phyloP scores from a whole-genome alignment of 2,797 vertebrate genomes.

The Myotis myotis region DNA sequence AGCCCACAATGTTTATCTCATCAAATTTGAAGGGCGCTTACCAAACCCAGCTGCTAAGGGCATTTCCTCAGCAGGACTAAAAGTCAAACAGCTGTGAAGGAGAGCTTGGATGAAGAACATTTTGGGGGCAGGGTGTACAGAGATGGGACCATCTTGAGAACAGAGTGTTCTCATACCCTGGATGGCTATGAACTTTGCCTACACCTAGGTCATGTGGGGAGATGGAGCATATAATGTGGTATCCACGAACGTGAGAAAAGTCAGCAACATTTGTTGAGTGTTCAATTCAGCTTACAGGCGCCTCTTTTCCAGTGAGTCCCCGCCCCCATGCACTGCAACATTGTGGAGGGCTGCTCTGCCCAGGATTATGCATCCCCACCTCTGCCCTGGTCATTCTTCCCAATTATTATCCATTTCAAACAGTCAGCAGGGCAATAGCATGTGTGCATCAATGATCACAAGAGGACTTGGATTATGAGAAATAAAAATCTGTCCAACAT shows the following conservation, averaged over 20 bases:
- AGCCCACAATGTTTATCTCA: slow-evolving; percentile 47
- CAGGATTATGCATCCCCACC: not conserved
- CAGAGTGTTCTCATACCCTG: not conserved
- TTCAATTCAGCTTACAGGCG: not conserved
- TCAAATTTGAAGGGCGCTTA: slow-evolving; percentile 32
- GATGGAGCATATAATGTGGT: not conserved
- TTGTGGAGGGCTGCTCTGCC: not conserved
- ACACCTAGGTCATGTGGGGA: not conserved
- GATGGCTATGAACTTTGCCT: not conserved
- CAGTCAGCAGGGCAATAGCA: slow-evolving; percentile 21
- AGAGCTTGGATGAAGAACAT: not conserved
- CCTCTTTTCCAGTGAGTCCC: not conserved
- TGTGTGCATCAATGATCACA: slow-evolving; percentile 66
- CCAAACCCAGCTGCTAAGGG: slow-evolving; percentile 44
- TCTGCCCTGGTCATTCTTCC: slow-evolving; percentile 38
- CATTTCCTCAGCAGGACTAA: not conserved
- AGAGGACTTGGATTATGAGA: slow-evolving; percentile 78
- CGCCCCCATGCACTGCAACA: fast-evolving
- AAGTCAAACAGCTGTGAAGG: not conserved
- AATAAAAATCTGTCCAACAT: slow-evolving; percentile 78
- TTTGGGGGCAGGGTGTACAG: not conserved
- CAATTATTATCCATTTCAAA: not conserved
- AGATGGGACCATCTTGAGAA: not conserved
- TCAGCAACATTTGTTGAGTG: not conserved
- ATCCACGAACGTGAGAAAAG: not conserved